phyloP scores from a whole-genome alignment of 2,797 vertebrate genomes.

The Lacerta bilineata region DNA sequence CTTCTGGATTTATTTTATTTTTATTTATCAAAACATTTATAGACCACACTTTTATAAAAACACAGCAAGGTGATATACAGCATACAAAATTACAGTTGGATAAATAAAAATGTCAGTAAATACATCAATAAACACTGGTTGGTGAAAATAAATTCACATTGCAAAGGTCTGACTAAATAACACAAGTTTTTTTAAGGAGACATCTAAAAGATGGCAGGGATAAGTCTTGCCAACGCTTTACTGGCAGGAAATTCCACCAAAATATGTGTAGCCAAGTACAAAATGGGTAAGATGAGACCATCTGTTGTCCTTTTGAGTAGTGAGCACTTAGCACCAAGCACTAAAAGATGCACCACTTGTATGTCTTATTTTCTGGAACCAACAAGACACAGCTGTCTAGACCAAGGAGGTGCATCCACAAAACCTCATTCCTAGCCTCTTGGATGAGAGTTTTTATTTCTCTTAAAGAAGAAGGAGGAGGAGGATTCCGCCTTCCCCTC shows the following conservation, averaged over 20 bases:
- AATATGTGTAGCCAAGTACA: not conserved
- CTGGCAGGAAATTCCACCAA: not conserved
- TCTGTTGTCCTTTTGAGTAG: not conserved
- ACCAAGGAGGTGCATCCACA: not conserved
- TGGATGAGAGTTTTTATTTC: slow-evolving; percentile 36
- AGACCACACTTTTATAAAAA: too few species aligned
- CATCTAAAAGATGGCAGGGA: too few species aligned
- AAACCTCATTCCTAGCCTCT: not conserved
- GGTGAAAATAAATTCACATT: too few species aligned
- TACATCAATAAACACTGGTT: too few species aligned
- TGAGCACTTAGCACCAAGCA: not conserved
- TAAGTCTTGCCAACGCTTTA: too few species aligned
- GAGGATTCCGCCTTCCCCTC: not conserved
- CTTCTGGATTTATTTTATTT: not conserved
- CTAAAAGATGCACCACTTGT: not conserved
- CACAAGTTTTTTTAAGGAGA: too few species aligned
- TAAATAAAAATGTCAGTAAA: too few species aligned
- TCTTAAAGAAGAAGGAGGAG: not conserved
- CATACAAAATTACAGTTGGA: too few species aligned
- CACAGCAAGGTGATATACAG: too few species aligned
- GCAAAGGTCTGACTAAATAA: too few species aligned
- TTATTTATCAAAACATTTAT: too few species aligned
- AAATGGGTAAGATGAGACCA: not conserved
- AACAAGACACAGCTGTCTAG: not conserved
- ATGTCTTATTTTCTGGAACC: not conserved